Conservation (phyloP, 92 coral and sea anemone species). For the Phymanthus crucifer region DNA sequence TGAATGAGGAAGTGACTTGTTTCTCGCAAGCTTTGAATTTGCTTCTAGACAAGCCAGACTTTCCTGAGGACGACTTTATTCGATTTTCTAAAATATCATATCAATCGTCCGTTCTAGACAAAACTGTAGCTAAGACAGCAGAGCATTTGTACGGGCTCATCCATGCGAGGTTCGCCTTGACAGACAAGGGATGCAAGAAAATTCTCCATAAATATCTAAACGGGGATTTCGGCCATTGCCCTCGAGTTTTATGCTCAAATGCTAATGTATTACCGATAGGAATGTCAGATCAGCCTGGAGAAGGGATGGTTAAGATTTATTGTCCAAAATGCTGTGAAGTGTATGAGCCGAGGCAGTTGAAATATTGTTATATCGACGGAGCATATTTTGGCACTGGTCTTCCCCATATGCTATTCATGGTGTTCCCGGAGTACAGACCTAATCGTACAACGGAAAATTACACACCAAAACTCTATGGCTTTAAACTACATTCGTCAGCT, state of each 20-base stretch:
- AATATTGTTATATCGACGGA: constrained; percentile 74
- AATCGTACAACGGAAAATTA: constrained; percentile 57
- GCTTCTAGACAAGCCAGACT: constrained; percentile 58
- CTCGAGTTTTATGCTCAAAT: constrained; percentile 73
- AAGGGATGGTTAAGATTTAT: constrained; percentile 74
- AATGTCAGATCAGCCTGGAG: constrained; percentile 76
- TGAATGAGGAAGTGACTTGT: constrained; percentile 70
- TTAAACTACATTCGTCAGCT: constrained; percentile 77
- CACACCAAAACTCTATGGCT: constrained; percentile 74
- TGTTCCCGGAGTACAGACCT: constrained; percentile 77
- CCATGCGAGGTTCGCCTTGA: constrained; percentile 76
- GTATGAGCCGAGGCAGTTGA: constrained; percentile 67
- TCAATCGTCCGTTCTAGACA: constrained; percentile 45
- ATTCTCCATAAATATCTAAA: constrained; percentile 74
- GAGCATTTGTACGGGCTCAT: constrained; percentile 77
- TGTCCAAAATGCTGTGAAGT: constrained; percentile 85
- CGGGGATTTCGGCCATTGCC: constrained; percentile 87
- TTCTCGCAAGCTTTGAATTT: constrained; percentile 67
- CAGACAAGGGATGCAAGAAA: constrained; percentile 79
- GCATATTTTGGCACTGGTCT: constrained; percentile 80
- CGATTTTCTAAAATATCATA: constrained; percentile 52
- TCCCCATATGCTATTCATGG: constrained; percentile 92
- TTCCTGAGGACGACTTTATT: constrained; percentile 45
- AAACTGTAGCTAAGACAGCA: constrained; percentile 58
- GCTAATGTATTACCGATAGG: constrained; percentile 85